Evolutionary conservation across 2,888 invertebrate species (phyloP).

Genomic region (Listrodromus nycthemerus): DNA sequence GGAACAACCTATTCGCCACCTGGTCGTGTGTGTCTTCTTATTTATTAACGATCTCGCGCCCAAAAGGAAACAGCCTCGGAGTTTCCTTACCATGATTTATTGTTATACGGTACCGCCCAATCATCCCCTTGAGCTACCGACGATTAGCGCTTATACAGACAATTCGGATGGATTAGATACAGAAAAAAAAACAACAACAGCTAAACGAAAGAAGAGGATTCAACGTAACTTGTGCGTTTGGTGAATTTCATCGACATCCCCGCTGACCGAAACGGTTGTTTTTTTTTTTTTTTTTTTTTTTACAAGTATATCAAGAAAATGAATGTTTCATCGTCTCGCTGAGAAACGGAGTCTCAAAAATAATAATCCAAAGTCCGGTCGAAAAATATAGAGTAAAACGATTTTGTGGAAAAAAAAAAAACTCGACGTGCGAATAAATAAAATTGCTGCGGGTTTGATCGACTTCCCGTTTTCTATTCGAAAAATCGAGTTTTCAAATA

Average conservation of each 20-base stretch:
- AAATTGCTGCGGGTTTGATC: too few relatives aligned
- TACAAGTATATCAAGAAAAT: too few relatives aligned
- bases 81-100: conserved; percentile 55
- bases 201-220: not conserved
- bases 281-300: too few relatives aligned
- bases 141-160: conserved; percentile 14
- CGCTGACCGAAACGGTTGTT: not conserved
- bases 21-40: conserved; percentile 61
- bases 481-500: too few relatives aligned
- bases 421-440: too few relatives aligned
- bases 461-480: too few relatives aligned
- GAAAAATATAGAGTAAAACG: too few relatives aligned
- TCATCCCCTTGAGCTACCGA: not conserved
- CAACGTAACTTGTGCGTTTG: not conserved
- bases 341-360: too few relatives aligned
- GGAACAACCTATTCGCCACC: conserved; percentile 72
- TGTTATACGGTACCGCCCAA: not conserved
- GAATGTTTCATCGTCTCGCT: too few relatives aligned
- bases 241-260: not conserved
- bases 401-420: too few relatives aligned
- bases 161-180: not conserved
- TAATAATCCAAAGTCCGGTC: too few relatives aligned
- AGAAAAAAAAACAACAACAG: not conserved
- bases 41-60: conserved; percentile 62
- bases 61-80: conserved; percentile 41